Conservation (phyloP, 1,140 invertebrate genomes). For the Drosophila ambigua region DNA sequence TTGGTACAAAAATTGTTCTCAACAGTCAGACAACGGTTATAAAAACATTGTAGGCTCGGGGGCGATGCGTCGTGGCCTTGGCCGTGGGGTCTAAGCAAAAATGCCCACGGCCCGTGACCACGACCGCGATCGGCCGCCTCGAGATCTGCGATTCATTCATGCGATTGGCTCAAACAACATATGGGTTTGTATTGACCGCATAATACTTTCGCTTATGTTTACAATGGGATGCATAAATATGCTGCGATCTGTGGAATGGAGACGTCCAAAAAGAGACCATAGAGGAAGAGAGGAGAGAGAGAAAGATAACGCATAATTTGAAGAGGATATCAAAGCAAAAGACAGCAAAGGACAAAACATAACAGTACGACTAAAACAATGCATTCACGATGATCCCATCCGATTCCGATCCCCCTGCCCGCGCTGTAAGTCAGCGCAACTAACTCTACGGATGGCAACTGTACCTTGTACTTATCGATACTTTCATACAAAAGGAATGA, state of each 20-base stretch:
- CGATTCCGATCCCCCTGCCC: neutral
- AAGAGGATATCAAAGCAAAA: constrained; percentile 19
- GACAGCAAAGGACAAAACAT: neutral
- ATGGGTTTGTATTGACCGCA: constrained; percentile 80
- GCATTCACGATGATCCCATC: constrained; percentile 5
- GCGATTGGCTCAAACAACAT: constrained; percentile 71
- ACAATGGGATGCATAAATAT: constrained; percentile 83
- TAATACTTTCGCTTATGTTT: constrained; percentile 83
- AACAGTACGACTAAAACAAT: constrained; percentile 8
- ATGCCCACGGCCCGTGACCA: constrained; percentile 50
- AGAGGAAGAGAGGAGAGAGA: constrained; percentile 44
- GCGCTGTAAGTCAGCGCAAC: neutral
- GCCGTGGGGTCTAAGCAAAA: constrained; percentile 63
- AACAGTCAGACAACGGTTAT: constrained; percentile 65
- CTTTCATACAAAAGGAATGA: constrained; percentile 8
- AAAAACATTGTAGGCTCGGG: constrained; percentile 46
- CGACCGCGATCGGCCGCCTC: constrained; percentile 10
- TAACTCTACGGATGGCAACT: constrained; percentile 42
- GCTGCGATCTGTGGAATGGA: constrained; percentile 78
- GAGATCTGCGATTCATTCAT: constrained; percentile 25
- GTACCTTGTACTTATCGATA: constrained; percentile 30
- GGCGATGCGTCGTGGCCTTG: constrained; percentile 38
- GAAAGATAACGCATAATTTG: constrained; percentile 60
- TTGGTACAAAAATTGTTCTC: constrained; percentile 58
- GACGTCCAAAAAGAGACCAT: constrained; percentile 45